Conservation (phyloP, 2,113 vertebrate genomes). For the Candoia aspera region DNA sequence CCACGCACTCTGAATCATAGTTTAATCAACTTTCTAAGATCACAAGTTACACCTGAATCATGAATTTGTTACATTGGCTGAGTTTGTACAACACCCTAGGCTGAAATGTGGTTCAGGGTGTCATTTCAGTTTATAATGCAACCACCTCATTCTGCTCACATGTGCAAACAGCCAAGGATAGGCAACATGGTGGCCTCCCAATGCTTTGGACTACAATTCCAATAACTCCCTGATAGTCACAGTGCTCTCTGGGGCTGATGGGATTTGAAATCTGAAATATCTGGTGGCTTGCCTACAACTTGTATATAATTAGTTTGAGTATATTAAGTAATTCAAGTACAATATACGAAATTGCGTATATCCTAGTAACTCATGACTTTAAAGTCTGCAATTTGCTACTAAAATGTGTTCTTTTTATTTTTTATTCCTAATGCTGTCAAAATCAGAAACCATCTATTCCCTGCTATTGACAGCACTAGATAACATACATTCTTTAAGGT, state of each 20-base stretch:
- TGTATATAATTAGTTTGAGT: neutral
- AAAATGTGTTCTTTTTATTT: neutral
- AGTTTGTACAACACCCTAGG: no score
- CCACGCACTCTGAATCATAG: no score
- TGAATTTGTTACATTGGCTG: no score
- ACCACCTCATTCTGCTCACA: neutral
- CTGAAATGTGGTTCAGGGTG: no score
- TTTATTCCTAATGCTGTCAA: constrained; percentile 8
- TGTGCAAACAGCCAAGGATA: neutral
- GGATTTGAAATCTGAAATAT: no score
- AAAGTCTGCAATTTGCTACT: neutral
- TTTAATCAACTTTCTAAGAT: no score
- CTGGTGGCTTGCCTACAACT: no score
- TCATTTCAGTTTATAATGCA: neutral
- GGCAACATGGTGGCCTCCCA: no score
- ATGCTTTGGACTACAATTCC: no score
- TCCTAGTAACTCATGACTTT: neutral
- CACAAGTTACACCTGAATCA: no score
- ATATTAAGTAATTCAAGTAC: neutral
- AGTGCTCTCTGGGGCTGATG: no score
- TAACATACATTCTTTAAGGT: constrained; percentile 9
- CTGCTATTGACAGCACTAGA: constrained; percentile 15
- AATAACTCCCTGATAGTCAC: no score
- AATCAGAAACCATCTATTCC: constrained; percentile 42
- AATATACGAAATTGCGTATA: neutral